Conservation (phyloP, 2,888 invertebrate species). For the Coremacera marginata region DNA sequence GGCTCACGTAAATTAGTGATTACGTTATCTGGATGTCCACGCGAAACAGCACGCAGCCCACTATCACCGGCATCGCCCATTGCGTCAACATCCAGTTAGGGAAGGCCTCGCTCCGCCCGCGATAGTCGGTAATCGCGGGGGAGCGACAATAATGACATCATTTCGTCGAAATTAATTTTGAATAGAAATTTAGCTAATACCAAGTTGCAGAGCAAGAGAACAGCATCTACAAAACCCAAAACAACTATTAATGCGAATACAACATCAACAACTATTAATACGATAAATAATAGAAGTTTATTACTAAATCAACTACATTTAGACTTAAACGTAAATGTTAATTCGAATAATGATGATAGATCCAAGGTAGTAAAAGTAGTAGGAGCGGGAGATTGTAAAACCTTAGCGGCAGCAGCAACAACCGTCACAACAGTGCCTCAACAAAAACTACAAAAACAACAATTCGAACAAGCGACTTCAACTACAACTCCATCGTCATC, state of each 20-base stretch:
- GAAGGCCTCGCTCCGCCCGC: constrained; percentile 75
- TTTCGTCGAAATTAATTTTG: constrained; percentile 70
- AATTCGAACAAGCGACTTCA: constrained; percentile 35
- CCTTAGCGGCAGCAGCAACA: constrained; percentile 35
- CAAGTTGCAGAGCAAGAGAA: constrained; percentile 59
- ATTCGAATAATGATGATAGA: constrained; percentile 57
- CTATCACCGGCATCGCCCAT: constrained; percentile 87
- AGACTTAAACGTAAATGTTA: constrained; percentile 60
- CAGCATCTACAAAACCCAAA: constrained; percentile 58
- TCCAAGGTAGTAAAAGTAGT: constrained; percentile 36
- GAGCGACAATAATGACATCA: constrained; percentile 71
- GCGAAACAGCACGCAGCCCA: constrained; percentile 87
- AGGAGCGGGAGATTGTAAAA: constrained; percentile 35
- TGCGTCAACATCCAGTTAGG: constrained; percentile 94
- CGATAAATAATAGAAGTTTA: constrained; percentile 47
- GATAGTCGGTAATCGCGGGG: constrained; percentile 71
- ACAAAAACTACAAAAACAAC: constrained; percentile 47
- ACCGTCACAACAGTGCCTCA: constrained; percentile 68
- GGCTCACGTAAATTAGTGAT: constrained; percentile 91
- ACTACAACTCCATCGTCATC: constrained; percentile 53
- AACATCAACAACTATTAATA: constrained; percentile 42
- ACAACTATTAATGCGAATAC: constrained; percentile 46
- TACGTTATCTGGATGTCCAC: constrained; percentile 90
- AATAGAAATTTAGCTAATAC: constrained; percentile 69
- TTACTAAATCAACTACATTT: constrained; percentile 60